Evolutionary conservation across 2,113 vertebrate genomes (phyloP).

Genomic region (Chionodraco myersi): DNA sequence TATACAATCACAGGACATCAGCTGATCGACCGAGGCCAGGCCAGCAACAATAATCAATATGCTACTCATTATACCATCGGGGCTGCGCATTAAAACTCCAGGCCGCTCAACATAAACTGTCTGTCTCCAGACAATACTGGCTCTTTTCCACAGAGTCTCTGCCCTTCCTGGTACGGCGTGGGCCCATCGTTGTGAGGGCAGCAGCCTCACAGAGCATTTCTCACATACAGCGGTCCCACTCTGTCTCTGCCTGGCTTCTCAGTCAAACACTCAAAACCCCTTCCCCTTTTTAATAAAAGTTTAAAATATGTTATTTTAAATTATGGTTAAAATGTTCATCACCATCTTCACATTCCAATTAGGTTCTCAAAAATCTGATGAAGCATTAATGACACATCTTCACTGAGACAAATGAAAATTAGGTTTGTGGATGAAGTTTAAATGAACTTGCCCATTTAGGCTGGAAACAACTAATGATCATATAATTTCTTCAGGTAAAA

Average conservation of each 20-base stretch:
- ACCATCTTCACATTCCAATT: neutral
- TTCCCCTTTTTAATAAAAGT: neutral
- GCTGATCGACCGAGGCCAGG: constrained; percentile 44
- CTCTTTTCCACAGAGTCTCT: constrained; percentile 70
- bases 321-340: neutral
- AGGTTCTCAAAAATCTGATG: too few species aligned
- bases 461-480: neutral
- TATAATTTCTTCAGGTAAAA: neutral
- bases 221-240: constrained; percentile 69
- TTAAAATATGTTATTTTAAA: neutral
- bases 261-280: constrained; percentile 16
- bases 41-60: constrained; percentile 55
- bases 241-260: constrained; percentile 31
- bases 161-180: constrained; percentile 83
- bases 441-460: neutral
- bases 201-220: constrained; percentile 62
- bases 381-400: too few species aligned
- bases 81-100: constrained; percentile 36
- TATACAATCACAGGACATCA: constrained; percentile 37
- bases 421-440: neutral
- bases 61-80: constrained; percentile 44
- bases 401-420: neutral
- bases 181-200: constrained; percentile 47
- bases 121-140: constrained; percentile 76
- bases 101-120: constrained; percentile 52